phyloP scores from a whole-genome alignment of 2,797 vertebrate species.

The Ambastaia sidthimunki region DNA sequence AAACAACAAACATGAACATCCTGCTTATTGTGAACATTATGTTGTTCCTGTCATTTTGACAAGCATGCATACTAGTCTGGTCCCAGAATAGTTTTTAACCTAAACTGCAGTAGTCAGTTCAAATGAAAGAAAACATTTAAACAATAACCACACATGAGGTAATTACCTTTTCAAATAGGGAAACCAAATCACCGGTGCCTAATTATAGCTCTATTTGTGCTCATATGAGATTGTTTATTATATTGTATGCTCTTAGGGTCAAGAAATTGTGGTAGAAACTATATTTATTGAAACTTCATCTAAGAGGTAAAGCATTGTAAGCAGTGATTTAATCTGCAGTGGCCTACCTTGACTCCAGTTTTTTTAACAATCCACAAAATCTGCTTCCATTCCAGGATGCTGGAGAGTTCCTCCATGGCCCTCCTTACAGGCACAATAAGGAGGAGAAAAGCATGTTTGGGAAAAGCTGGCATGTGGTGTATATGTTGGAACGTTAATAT shows the following conservation, averaged over 20 bases:
- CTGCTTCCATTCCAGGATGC: neutral
- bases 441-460: neutral
- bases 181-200: conserved; percentile 11
- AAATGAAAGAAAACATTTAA: neutral
- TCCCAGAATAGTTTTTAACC: no score
- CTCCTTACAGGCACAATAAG: neutral
- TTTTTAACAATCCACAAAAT: conserved; percentile 38
- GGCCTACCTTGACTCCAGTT: conserved; percentile 65
- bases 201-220: neutral
- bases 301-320: conserved; percentile 12
- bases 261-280: neutral
- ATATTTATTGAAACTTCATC: conserved; percentile 54
- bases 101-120: neutral
- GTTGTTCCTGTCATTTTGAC: no score
- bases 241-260: neutral
- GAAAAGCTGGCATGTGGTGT: neutral
- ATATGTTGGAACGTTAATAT: neutral
- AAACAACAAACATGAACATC: no score
- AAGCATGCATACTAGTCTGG: no score
- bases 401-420: neutral
- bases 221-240: neutral
- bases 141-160: neutral
- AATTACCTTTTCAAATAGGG: neutral
- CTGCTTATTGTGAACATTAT: no score
- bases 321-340: conserved; percentile 64